Evolutionary conservation across 2,888 invertebrate genomes (phyloP).

Genomic region (Plebejus anna): DNA sequence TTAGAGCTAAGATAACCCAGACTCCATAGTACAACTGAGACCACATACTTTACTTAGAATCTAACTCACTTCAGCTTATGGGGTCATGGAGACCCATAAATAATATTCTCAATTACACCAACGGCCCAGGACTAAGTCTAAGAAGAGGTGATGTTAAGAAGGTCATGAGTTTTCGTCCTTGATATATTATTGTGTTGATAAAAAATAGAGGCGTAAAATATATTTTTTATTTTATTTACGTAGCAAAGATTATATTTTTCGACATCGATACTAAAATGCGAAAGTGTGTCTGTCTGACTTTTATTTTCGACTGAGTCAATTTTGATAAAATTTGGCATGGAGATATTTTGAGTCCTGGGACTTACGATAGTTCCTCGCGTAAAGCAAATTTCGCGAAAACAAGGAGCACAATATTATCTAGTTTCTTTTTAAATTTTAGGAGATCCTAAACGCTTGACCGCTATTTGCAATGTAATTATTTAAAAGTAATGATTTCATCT

Average conservation of each 20-base stretch:
- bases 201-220: not conserved
- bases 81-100: constrained; percentile 5
- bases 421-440: no score
- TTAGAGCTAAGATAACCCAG: not conserved
- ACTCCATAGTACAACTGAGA: not conserved
- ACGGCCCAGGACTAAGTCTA: not conserved
- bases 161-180: not conserved
- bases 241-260: not conserved
- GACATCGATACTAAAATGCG: not conserved
- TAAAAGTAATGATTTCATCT: no score
- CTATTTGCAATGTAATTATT: no score
- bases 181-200: not conserved
- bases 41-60: not conserved
- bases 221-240: not conserved
- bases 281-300: not conserved
- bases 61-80: constrained; percentile 1
- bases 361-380: no score
- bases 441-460: no score
- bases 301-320: no score
- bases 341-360: no score
- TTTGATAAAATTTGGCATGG: no score
- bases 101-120: constrained; percentile 15
- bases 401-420: no score
- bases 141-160: not conserved
- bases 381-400: no score